phyloP scores from a whole-genome alignment of 2,888 invertebrate genomes.

The Coleophora deauratella region DNA sequence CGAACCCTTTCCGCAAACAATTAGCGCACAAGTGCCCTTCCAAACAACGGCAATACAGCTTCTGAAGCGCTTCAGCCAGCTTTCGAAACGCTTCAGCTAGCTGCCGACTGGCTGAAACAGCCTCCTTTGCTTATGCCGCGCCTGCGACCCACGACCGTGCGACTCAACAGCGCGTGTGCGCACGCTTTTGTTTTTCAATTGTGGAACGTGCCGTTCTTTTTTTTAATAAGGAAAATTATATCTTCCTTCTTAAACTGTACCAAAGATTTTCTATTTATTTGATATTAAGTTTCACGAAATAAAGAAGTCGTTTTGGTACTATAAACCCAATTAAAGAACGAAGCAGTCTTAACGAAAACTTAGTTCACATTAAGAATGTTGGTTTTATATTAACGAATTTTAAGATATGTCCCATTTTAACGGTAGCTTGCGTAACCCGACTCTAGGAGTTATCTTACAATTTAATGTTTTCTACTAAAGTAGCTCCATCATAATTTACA shows the following conservation, averaged over 20 bases:
- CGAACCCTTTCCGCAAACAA: slow-evolving; percentile 72
- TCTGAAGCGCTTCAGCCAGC: slow-evolving; percentile 25
- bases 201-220: slow-evolving; percentile 21
- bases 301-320: too few relatives aligned
- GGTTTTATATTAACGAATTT: slow-evolving; percentile 20
- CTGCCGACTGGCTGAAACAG: slow-evolving; percentile 57
- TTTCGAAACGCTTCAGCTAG: slow-evolving; percentile 25
- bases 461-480: slow-evolving; percentile 40
- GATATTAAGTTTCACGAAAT: background rate
- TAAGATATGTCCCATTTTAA: slow-evolving; percentile 37
- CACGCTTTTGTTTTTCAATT: slow-evolving; percentile 48
- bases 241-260: background rate
- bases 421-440: slow-evolving; percentile 34
- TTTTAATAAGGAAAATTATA: slow-evolving; percentile 1
- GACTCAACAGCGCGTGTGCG: slow-evolving; percentile 41
- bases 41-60: slow-evolving; percentile 62
- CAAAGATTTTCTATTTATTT: too few relatives aligned
- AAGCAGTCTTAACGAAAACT: too few relatives aligned
- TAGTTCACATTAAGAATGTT: background rate
- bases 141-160: slow-evolving; percentile 20
- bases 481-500: slow-evolving; percentile 44
- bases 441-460: slow-evolving; percentile 58
- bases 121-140: slow-evolving; percentile 56
- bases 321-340: too few relatives aligned
- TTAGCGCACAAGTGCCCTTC: slow-evolving; percentile 64